Conservation (phyloP, 2,113 vertebrate species). For the Calidris pygmaea region DNA sequence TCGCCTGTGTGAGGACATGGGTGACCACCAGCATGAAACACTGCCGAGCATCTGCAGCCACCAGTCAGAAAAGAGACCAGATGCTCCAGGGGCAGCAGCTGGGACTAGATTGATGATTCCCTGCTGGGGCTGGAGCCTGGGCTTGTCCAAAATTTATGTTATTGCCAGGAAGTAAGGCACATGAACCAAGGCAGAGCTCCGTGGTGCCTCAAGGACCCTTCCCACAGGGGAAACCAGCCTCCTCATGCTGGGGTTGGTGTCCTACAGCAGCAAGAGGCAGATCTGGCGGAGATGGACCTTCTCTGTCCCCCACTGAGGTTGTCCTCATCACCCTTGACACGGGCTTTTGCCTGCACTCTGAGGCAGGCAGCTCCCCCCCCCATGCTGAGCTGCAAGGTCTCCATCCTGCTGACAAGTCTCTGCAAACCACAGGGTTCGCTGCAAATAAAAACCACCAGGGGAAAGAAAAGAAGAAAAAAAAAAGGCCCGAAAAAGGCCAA, state of each 20-base stretch:
- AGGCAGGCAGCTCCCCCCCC: background rate
- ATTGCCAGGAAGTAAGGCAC: background rate
- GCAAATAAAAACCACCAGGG: background rate
- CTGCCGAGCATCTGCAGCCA: accelerated
- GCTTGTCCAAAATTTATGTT: background rate
- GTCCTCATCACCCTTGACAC: background rate
- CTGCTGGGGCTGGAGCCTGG: background rate
- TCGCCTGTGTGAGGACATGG: background rate
- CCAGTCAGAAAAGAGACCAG: background rate
- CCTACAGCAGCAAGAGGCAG: background rate
- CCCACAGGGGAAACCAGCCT: background rate
- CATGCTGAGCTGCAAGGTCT: background rate
- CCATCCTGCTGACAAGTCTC: background rate
- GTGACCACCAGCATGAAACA: accelerated
- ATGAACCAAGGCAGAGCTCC: background rate
- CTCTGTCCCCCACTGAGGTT: background rate
- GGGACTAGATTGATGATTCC: background rate
- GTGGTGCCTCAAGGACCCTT: background rate
- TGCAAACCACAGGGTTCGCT: background rate
- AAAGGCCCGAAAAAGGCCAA: background rate
- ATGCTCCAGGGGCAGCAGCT: background rate
- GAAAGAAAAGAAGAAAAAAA: background rate
- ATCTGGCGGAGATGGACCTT: background rate
- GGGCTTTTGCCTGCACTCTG: background rate
- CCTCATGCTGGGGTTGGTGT: background rate